Evolutionary conservation across 2,113 vertebrate species (phyloP), one percentile per base, ranked within the genome.

Genomic region (Choloepus hoffmanni): DNA sequence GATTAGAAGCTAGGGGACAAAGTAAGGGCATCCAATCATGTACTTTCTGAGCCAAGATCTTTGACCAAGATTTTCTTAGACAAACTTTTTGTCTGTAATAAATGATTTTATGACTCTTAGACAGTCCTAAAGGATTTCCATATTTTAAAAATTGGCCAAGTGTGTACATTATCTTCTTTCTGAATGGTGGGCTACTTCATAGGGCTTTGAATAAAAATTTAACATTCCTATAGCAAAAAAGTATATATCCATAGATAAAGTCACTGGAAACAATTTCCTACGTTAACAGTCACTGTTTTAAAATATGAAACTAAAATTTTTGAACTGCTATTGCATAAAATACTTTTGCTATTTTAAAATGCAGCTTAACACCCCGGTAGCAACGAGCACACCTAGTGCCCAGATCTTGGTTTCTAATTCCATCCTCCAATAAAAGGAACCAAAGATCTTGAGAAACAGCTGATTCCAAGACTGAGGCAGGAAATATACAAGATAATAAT

Each of bases 191-290:
- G 36, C 28, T 11, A 58, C 65, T 18, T 90, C 28, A 76, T 11
- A 87, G 60, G 36, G 36, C 9, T 65, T 48, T 36, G 58, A 95
- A 85, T 94, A 81, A 81, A 84, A 86, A 70, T 92, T 63, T 60
- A 50, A 48, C 68, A 62, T 48, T 92, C 63, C 68, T 95, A 6
- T 78, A 73, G 23, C 68, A 77, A 62, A 70, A 50, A n/a, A n/a
- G 36, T 26, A 83, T 55, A 73, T 62, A 33, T 55, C 33, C 55
- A 28, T 28, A 30, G 53, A n/a, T 58, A 81, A 81, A 91, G 50
- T 70, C 60, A 77, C 36, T 50, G 36, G 26, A 95, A 68, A 60
- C 19, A 50, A 26, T 90, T 58, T 88, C 82, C 48, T 73, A 58
- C 90, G 43, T 70, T 48, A 50, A 63, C 48, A 76, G 16, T 24